phyloP scores from a whole-genome alignment of 2,113 vertebrate genomes.

The mouse (Mus musculus) region GRCm39 chr5:39018501-39019000 shows the following conservation, averaged over 20 bases:
- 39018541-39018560: neutral
- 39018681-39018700: neutral
- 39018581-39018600: neutral
- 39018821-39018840: neutral
- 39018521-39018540: neutral
- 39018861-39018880: neutral
- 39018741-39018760: neutral
- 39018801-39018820: neutral
- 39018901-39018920: neutral
- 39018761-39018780: neutral
- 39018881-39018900: neutral
- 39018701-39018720: neutral
- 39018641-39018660: neutral
- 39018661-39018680: neutral
- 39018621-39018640: neutral
- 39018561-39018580: neutral
- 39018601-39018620: neutral
- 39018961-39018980: accelerated
- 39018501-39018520: neutral
- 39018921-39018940: neutral
- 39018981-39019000: neutral
- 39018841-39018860: neutral
- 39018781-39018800: neutral
- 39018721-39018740: neutral
- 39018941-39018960: neutral